Percentiles rank a stretch among this genome's conserved stretches.
Conservation (phyloP, 2,113 vertebrate species). For the Anolis sagrei region DNA sequence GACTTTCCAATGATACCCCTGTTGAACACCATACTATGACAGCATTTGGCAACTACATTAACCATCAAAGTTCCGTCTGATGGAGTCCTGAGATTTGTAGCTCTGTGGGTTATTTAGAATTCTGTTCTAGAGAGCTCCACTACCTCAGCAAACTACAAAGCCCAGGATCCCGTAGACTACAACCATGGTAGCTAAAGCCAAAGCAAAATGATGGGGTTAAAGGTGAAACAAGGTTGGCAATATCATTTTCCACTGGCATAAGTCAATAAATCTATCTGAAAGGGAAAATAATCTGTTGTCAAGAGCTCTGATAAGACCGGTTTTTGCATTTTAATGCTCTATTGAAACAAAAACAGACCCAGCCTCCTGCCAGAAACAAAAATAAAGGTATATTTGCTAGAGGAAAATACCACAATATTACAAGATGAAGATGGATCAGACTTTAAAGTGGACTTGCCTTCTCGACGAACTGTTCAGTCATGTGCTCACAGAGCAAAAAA, state of each 20-base stretch:
- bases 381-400: background rate
- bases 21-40: too few species aligned
- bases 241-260: background rate
- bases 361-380: background rate
- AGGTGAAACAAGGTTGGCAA: background rate
- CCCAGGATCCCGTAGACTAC: too few species aligned
- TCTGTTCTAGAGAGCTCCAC: too few species aligned
- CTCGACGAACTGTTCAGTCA: background rate
- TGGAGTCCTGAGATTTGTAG: too few species aligned
- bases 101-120: too few species aligned
- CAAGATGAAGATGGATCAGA: background rate
- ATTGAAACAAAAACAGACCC: background rate
- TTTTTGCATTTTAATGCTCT: background rate
- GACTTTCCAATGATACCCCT: background rate
- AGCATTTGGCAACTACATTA: too few species aligned
- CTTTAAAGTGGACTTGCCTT: background rate
- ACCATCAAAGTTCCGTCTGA: too few species aligned
- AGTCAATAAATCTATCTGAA: background rate
- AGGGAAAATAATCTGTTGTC: background rate
- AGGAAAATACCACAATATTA: background rate
- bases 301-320: background rate
- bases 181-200: too few species aligned
- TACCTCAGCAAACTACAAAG: too few species aligned
- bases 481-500: background rate
- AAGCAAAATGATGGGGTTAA: background rate